phyloP scores from a whole-genome alignment of 2,113 vertebrate species.

The Puma concolor region DNA sequence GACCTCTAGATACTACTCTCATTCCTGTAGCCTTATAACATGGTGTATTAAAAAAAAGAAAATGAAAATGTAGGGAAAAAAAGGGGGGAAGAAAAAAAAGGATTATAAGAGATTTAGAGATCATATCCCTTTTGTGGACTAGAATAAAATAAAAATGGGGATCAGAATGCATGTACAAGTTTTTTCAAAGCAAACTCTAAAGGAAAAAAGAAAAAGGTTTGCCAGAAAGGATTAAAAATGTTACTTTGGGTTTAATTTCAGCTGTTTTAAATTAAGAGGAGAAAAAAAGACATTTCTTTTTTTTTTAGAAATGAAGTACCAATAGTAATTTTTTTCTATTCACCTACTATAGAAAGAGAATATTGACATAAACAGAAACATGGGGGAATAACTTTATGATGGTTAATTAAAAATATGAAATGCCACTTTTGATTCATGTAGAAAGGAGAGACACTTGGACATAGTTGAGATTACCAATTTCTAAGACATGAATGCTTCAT shows the following conservation, averaged over 20 bases:
- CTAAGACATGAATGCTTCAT: background rate
- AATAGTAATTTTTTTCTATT: background rate
- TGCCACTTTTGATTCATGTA: background rate
- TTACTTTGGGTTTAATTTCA: conserved; percentile 40
- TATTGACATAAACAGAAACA: conserved; percentile 27
- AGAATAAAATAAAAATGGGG: background rate
- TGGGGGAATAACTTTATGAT: background rate
- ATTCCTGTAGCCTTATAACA: background rate
- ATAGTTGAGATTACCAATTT: conserved; percentile 13
- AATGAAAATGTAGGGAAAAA: conserved; percentile 15
- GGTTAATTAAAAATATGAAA: conserved; percentile 1
- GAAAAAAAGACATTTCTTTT: background rate
- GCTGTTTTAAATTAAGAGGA: background rate
- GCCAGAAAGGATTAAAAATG: conserved; percentile 11
- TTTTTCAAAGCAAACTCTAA: conserved; percentile 8
- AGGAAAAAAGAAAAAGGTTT: background rate
- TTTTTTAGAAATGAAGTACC: conserved; percentile 13
- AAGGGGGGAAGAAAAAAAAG: background rate
- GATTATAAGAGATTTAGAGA: conserved; percentile 9
- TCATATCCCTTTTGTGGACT: background rate
- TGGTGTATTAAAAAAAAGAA: conserved; percentile 6
- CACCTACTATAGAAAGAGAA: background rate
- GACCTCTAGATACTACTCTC: background rate
- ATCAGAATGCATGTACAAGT: background rate
- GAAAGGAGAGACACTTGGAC: background rate